Percentiles rank a stretch among this genome's conserved stretches.
Conservation (phyloP, 2,113 vertebrate genomes). For the Tiliqua scincoides region DNA sequence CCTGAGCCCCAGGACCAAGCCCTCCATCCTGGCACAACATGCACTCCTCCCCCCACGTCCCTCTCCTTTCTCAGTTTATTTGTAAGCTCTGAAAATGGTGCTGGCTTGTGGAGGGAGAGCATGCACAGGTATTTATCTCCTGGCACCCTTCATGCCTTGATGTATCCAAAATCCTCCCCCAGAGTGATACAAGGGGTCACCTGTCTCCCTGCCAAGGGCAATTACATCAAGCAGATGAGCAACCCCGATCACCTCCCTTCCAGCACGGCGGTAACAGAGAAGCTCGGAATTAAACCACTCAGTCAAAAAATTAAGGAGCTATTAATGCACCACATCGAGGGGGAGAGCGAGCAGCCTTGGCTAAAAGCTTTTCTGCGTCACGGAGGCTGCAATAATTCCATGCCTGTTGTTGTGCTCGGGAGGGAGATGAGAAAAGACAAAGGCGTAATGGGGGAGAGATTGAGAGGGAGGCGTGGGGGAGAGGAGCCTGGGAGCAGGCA, state of each 20-base stretch:
- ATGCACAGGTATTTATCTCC: neutral
- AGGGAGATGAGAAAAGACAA: neutral
- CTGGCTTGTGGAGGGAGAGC: too few relatives aligned
- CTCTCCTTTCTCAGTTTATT: neutral
- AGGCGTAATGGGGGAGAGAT: neutral
- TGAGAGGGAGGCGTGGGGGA: neutral
- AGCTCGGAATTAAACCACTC: slow-evolving; percentile 1
- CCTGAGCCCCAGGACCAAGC: too few relatives aligned
- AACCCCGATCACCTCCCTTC: neutral
- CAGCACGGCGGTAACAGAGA: neutral
- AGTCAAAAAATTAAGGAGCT: neutral
- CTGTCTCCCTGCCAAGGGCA: neutral
- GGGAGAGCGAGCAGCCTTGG: neutral
- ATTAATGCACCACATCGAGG: neutral
- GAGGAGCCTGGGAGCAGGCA: neutral
- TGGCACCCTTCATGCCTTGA: neutral
- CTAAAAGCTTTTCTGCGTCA: slow-evolving; percentile 2
- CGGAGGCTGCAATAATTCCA: neutral
- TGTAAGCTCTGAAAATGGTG: neutral
- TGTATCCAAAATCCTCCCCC: neutral
- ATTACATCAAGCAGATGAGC: neutral
- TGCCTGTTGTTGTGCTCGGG: neutral
- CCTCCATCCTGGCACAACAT: too few relatives aligned
- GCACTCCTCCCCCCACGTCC: too few relatives aligned
- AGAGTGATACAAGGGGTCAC: neutral